phyloP scores from a whole-genome alignment of 1,140 invertebrate genomes.

The Drosophila bocqueti region DNA sequence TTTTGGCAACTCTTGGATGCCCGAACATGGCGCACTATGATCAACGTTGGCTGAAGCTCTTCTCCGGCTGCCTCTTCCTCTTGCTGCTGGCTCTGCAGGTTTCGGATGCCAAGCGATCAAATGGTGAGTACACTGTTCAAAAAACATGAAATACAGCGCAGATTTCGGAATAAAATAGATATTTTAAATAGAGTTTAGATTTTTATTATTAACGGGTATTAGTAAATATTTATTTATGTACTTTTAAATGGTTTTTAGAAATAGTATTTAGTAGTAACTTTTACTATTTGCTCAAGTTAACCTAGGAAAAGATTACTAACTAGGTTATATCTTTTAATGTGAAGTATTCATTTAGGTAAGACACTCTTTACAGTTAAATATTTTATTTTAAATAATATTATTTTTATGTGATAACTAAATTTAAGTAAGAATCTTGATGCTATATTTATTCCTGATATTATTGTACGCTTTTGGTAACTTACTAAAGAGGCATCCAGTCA shows the following conservation, averaged over 20 bases:
- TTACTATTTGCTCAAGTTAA: no score
- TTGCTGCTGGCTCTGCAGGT: constrained; percentile 49
- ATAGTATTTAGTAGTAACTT: neutral
- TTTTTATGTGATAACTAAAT: neutral
- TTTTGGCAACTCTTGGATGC: constrained; percentile 74
- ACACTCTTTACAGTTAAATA: neutral
- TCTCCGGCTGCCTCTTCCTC: constrained; percentile 60
- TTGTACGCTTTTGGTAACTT: neutral
- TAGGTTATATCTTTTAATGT: neutral
- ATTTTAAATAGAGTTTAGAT: no score
- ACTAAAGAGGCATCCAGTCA: neutral
- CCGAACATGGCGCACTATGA: constrained; percentile 72
- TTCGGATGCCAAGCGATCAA: constrained; percentile 65
- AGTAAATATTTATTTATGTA: no score
- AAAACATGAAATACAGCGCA: neutral
- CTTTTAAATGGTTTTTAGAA: no score
- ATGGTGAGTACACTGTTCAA: constrained; percentile 53
- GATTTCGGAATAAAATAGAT: no score
- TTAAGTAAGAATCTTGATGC: no score
- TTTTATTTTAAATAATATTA: neutral
- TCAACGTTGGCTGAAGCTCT: constrained; percentile 77
- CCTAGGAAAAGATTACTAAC: no score
- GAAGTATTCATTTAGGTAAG: neutral
- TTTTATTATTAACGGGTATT: no score
- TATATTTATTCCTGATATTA: neutral